Evolutionary conservation across 2,113 vertebrate genomes (phyloP).

Genomic region (Oriolus oriolus): DNA sequence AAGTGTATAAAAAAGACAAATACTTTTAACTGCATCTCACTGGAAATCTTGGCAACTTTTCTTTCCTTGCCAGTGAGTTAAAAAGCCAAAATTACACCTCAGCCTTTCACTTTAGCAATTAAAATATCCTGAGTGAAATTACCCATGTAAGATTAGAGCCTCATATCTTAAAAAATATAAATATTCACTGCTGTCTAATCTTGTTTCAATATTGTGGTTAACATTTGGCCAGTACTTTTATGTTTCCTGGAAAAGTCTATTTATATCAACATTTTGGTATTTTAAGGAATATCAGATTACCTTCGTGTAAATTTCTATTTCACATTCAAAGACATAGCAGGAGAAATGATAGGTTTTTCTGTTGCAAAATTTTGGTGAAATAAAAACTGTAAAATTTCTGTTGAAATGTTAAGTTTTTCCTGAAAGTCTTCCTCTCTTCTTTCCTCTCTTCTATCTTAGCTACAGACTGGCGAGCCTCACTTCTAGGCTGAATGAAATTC

Average conservation of each 20-base stretch:
- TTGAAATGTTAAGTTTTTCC: background rate
- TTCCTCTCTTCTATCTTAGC: background rate
- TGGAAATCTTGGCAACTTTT: background rate
- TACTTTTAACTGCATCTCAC: background rate
- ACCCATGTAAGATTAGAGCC: background rate
- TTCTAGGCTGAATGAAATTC: background rate
- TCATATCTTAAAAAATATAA: background rate
- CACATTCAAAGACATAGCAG: background rate
- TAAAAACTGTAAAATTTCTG: background rate
- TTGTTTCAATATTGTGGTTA: background rate
- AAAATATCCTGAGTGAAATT: constrained; percentile 6
- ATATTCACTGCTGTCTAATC: background rate
- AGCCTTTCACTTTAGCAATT: background rate
- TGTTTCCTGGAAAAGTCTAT: background rate
- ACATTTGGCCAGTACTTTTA: background rate
- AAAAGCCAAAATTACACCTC: background rate
- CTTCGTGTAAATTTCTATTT: background rate
- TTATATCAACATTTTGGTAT: background rate
- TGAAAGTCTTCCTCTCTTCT: background rate
- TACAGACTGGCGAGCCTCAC: background rate
- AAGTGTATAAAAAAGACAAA: background rate
- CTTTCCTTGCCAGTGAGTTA: background rate
- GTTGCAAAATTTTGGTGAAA: background rate
- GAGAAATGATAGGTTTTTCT: background rate
- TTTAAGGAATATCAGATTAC: background rate